Percentiles rank a stretch among this genome's conserved stretches.
phyloP scores from a whole-genome alignment of 2,888 invertebrate genomes.

The Leucophora obtusa region DNA sequence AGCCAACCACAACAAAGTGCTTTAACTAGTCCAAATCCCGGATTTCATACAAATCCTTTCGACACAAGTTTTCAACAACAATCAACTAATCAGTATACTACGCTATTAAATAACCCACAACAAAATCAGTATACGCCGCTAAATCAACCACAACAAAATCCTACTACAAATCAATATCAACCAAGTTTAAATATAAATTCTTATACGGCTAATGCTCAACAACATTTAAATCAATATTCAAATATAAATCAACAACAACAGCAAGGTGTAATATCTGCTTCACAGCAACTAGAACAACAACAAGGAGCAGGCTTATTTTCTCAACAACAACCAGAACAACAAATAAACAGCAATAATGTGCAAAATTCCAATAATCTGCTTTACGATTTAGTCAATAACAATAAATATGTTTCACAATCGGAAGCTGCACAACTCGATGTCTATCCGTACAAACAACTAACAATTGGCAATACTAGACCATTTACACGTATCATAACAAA shows the following conservation, averaged over 20 bases:
- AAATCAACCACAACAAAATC: not conserved
- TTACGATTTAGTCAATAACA: slow-evolving; percentile 33
- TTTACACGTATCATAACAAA: slow-evolving; percentile 69
- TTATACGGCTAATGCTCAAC: not conserved
- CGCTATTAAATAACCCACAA: not conserved
- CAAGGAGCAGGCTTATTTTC: not conserved
- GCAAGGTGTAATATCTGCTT: not conserved
- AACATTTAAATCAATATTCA: not conserved
- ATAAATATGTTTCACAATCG: slow-evolving; percentile 69
- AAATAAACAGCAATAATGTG: slow-evolving; percentile 47
- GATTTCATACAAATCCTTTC: not conserved
- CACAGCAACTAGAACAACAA: not conserved
- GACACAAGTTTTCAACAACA: not conserved
- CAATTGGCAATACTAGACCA: slow-evolving; percentile 30
- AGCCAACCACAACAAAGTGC: not conserved
- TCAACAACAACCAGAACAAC: slow-evolving; percentile 4
- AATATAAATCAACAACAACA: slow-evolving; percentile 8
- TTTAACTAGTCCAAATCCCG: not conserved
- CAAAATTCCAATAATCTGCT: slow-evolving; percentile 33
- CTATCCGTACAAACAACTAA: slow-evolving; percentile 69
- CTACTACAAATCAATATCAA: not conserved
- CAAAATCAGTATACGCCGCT: not conserved
- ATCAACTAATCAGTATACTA: not conserved
- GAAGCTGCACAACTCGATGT: slow-evolving; percentile 67
- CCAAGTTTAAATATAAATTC: not conserved